These are phyloP conservation scores for Lutjanus argentimaculatus DNA, from an alignment of 2,797 vertebrate species.

Conservation along the genomic window DNA sequence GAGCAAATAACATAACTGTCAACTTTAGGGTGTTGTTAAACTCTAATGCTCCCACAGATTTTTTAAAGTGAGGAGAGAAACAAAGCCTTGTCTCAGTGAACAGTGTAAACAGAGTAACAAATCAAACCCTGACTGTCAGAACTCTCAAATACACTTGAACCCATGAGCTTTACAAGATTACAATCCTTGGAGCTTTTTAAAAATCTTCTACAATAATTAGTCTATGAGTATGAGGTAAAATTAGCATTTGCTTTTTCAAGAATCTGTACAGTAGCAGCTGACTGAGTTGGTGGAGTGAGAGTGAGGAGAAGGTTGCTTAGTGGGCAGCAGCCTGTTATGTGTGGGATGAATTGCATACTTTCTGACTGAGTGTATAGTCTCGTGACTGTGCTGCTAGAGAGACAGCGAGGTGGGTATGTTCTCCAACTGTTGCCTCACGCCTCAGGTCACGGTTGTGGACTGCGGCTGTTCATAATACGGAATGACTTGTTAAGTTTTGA, in stretches of 20 bases:
- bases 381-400: slow-evolving; percentile 48
- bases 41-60: neutral
- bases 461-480: slow-evolving; percentile 31
- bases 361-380: slow-evolving; percentile 56
- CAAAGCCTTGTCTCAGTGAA: neutral
- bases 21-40: neutral
- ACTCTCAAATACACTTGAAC: neutral
- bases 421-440: slow-evolving; percentile 21
- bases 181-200: neutral
- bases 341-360: slow-evolving; percentile 66
- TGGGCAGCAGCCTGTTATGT: slow-evolving; percentile 64
- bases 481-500: slow-evolving; percentile 41
- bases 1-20: too few species aligned
- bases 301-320: slow-evolving; percentile 47
- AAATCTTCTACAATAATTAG: neutral
- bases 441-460: slow-evolving; percentile 31
- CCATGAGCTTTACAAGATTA: neutral
- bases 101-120: slow-evolving; percentile 14
- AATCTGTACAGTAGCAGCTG: slow-evolving; percentile 24
- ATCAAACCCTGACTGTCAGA: slow-evolving; percentile 30
- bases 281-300: slow-evolving; percentile 65
- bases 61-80: neutral
- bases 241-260: slow-evolving; percentile 13
- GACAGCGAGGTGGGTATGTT: slow-evolving; percentile 28
- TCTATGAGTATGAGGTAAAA: slow-evolving; percentile 6